Conservation (phyloP, 1,140 invertebrate genomes). For the Laupala kohalensis region DNA sequence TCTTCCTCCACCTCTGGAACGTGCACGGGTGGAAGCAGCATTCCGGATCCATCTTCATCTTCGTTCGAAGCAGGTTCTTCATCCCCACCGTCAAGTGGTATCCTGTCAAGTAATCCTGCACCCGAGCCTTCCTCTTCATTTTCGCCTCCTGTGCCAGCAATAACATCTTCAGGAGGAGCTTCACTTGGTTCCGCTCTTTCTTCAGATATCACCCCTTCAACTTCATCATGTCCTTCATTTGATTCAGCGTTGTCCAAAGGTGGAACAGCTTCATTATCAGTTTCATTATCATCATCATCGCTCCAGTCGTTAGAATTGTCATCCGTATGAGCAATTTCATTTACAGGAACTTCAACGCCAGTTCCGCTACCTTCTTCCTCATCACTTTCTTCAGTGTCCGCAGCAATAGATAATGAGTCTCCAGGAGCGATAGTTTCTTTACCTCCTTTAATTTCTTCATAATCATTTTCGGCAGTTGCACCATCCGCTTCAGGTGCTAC, state of each 20-base stretch:
- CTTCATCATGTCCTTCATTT: neutral
- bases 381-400: neutral
- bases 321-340: neutral
- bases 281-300: neutral
- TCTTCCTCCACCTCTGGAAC: neutral
- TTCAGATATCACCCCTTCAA: neutral
- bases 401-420: neutral
- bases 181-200: neutral
- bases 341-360: neutral
- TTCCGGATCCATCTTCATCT: neutral
- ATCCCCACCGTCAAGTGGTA: neutral
- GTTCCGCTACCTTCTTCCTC: neutral
- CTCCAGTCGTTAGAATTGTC: neutral
- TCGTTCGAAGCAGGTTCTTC: neutral
- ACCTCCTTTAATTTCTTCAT: neutral
- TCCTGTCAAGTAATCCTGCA: neutral
- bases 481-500: too few species aligned
- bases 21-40: neutral
- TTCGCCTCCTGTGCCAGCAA: neutral
- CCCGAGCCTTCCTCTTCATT: neutral
- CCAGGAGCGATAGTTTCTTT: neutral
- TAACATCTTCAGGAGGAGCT: neutral
- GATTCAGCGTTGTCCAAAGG: neutral
- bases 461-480: neutral
- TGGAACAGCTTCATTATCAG: neutral